Base-by-base conservation (phyloP, 1,140 invertebrate genomes). In the Drosophila leontia region DNA sequence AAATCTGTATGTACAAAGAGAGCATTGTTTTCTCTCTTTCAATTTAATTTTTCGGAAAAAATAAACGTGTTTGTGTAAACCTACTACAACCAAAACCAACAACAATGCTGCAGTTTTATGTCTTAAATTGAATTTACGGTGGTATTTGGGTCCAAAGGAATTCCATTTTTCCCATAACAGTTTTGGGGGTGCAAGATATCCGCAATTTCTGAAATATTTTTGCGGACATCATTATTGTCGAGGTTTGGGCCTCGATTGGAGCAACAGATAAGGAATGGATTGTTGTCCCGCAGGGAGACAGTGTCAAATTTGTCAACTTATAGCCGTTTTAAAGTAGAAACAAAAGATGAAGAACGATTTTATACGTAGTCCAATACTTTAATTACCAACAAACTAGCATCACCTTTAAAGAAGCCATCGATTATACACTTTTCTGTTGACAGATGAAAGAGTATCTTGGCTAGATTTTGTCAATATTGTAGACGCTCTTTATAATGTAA, bases 211-310 rank as follows among this genome's bases (percentile, higher is more conserved):
- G 58, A 74, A 85, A 82, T 77, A 71, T 80, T 88, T 82, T 68
- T 76, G 72, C 78, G 79, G 82, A 59, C 83, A 88, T 87, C 86
- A 91, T 92, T 85, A 91, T 83, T 78, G 80, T 53, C 60, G 71
- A 80, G 59, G 75, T 57, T 86, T 78, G 48, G 75, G 59, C 8
- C 23, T 17, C 9, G 9, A 37, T 42, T 3, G 17, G 15, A 59
- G 57, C 58, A 58, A 42, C 53, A 62, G 78, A 85, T 80, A 84
- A 80, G 48, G 59, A 71, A 75, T 41, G 53, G 59, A 42, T 5
- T 9, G 13, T 29, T 48, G n/a, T 23, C 23, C 1, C 3, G 26
- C 35, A 48, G 26, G 12, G 17, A 7, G 15, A 35, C 2, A 6
- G 7, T 4, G 32, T 17, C 7, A 35, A 29, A 3, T 29, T 44